Conservation (phyloP, 2,113 vertebrate species). For the Cepphus grylle region DNA sequence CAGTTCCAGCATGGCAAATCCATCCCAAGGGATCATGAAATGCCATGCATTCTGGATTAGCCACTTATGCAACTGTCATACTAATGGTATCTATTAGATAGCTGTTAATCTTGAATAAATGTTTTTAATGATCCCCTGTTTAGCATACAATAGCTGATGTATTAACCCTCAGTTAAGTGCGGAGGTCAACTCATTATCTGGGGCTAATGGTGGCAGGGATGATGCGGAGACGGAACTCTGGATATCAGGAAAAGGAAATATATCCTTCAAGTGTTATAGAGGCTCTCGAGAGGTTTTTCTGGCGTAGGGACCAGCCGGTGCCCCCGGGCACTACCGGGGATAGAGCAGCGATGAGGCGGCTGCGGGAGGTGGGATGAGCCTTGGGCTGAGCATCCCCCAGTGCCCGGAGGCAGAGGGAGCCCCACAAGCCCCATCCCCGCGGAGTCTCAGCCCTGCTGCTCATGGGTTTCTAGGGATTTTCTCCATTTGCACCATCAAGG, state of each 20-base stretch:
- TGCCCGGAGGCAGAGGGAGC: background rate
- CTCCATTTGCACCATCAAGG: background rate
- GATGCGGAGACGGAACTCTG: background rate
- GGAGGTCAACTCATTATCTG: background rate
- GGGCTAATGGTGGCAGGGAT: background rate
- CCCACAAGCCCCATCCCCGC: rapidly evolving
- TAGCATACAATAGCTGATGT: background rate
- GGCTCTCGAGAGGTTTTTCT: background rate
- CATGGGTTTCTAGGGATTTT: background rate
- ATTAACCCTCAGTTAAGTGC: background rate
- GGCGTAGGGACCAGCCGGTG: too few relatives aligned
- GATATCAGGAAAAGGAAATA: background rate
- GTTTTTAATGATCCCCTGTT: background rate
- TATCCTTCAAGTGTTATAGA: background rate
- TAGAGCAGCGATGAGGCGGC: background rate
- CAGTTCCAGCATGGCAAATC: background rate
- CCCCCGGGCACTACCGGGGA: rapidly evolving
- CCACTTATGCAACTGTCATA: background rate
- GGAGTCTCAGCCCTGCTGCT: background rate
- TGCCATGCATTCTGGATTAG: background rate
- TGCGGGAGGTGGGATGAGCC: background rate
- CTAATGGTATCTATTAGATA: background rate
- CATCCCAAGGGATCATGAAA: background rate
- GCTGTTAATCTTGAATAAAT: constrained; percentile 28
- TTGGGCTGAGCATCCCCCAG: background rate